Conservation (phyloP, 2,113 vertebrate species). For the Phyllopteryx taeniolatus region DNA sequence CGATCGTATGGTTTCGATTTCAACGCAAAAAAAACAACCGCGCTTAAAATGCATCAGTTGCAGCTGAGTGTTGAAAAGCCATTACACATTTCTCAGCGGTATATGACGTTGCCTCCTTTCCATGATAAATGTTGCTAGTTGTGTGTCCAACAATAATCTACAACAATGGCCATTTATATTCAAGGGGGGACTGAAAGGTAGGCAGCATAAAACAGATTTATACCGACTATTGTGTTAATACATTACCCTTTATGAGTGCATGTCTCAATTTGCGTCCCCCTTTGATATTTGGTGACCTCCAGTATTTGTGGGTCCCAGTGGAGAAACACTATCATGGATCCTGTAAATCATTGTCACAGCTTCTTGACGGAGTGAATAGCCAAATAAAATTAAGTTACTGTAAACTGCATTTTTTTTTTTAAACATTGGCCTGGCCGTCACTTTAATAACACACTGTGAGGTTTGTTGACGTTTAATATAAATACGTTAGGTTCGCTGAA, state of each 20-base stretch:
- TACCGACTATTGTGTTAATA: neutral
- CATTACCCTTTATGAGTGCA: neutral
- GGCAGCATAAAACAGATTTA: neutral
- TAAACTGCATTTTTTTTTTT: neutral
- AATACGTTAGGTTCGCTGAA: neutral
- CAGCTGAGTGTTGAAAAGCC: neutral
- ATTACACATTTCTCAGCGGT: neutral
- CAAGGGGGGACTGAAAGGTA: neutral
- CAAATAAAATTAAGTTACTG: neutral
- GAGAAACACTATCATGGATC: neutral
- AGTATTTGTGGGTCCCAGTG: neutral
- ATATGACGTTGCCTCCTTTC: neutral
- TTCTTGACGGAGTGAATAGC: neutral
- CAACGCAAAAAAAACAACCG: conserved; percentile 2
- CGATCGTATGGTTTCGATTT: conserved; percentile 12
- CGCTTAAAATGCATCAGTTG: neutral
- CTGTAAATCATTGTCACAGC: neutral
- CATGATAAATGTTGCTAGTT: neutral
- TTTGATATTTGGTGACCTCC: conserved; percentile 1
- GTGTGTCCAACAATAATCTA: neutral
- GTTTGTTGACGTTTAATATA: neutral
- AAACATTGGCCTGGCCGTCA: neutral
- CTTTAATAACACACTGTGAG: neutral
- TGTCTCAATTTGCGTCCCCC: neutral
- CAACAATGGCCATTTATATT: neutral